These are phyloP conservation scores for Parasteatoda lunata DNA, from an alignment of 2,888 invertebrate species.

Conservation along the genomic window DNA sequence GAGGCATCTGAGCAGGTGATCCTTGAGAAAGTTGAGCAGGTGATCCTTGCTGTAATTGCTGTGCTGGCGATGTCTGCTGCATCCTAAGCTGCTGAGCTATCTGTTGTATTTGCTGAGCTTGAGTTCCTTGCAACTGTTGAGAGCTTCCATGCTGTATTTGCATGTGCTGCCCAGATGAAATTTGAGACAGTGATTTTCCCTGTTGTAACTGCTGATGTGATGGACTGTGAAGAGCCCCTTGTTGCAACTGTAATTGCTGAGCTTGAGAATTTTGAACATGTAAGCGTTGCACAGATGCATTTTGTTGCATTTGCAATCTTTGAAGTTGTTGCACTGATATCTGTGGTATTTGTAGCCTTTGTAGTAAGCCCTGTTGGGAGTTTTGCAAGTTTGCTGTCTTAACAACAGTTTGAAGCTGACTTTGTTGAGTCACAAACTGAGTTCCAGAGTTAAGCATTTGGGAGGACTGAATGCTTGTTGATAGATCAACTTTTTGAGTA, in stretches of 20 bases:
- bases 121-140: slow-evolving; percentile 27
- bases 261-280: slow-evolving; percentile 18
- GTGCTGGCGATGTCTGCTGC: slow-evolving; percentile 58
- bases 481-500: slow-evolving; percentile 33
- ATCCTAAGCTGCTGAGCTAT: slow-evolving; percentile 45
- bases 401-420: slow-evolving; percentile 27
- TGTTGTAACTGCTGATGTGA: slow-evolving; percentile 26
- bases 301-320: slow-evolving; percentile 42
- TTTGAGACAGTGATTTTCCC: slow-evolving; percentile 19
- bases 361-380: slow-evolving; percentile 45
- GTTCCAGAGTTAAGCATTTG: slow-evolving; percentile 23
- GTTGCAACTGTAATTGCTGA: slow-evolving; percentile 38
- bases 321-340: slow-evolving; percentile 57
- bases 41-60: slow-evolving; percentile 57
- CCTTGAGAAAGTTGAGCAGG: slow-evolving; percentile 57
- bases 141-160: slow-evolving; percentile 22
- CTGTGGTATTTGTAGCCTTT: slow-evolving; percentile 51
- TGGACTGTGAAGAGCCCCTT: slow-evolving; percentile 20
- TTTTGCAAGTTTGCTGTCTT: slow-evolving; percentile 42
- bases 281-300: background rate
- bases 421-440: slow-evolving; percentile 46
- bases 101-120: slow-evolving; percentile 39
- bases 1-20: slow-evolving; percentile 57
- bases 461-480: slow-evolving; percentile 22
- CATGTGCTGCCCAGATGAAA: slow-evolving; percentile 8